phyloP scores from a whole-genome alignment of 1,140 invertebrate genomes.

The Cydia strobilella region DNA sequence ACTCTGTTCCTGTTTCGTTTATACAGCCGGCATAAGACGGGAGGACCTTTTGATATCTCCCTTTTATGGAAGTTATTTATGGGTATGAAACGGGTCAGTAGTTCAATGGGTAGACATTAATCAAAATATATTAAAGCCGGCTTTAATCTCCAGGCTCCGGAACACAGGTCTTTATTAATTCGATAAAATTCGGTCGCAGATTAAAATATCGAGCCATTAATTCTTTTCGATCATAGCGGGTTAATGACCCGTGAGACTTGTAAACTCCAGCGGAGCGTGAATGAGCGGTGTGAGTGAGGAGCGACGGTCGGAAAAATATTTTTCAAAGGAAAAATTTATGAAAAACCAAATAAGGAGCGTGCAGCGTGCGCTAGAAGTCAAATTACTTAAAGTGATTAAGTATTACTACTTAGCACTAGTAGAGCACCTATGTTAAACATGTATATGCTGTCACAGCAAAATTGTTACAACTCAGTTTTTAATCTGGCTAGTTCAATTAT shows the following conservation, averaged over 20 bases:
- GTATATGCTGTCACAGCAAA: too few species aligned
- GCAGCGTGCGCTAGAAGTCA: not conserved
- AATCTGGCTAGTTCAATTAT: too few species aligned
- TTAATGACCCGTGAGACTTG: slow-evolving; percentile 63
- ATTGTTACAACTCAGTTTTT: too few species aligned
- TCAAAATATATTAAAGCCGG: not conserved
- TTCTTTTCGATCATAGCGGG: slow-evolving; percentile 52
- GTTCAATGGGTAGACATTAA: not conserved
- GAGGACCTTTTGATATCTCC: too few species aligned
- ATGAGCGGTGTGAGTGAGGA: slow-evolving; percentile 38
- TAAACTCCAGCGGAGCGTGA: slow-evolving; percentile 55
- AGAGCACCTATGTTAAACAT: too few species aligned
- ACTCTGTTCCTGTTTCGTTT: too few species aligned
- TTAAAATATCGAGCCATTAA: slow-evolving; percentile 34
- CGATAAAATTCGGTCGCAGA: slow-evolving; percentile 4
- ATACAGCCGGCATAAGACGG: too few species aligned
- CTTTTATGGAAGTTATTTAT: not conserved
- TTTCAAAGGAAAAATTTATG: slow-evolving; percentile 16
- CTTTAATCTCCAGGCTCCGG: not conserved
- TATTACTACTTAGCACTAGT: too few species aligned
- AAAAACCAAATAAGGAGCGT: not conserved
- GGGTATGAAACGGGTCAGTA: not conserved
- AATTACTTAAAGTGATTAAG: too few species aligned
- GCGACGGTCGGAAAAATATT: not conserved
- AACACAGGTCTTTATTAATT: slow-evolving; percentile 20